Evolutionary conservation across 2,888 invertebrate genomes (phyloP).

Genomic region (Melikaiella ostensackeni): DNA sequence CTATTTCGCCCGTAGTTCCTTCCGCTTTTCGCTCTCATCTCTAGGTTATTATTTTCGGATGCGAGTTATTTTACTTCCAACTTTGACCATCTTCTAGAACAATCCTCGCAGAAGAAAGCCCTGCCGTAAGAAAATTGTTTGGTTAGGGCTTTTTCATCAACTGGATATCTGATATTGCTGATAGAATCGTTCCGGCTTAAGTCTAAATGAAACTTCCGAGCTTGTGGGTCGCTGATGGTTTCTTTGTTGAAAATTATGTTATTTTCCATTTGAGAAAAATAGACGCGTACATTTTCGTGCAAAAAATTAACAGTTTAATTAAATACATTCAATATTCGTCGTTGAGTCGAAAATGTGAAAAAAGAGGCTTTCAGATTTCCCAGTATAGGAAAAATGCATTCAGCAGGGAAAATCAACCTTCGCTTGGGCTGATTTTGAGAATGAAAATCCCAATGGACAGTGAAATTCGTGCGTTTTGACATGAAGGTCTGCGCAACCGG

Average conservation of each 20-base stretch:
- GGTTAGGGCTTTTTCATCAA: constrained; percentile 19
- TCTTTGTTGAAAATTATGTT: background rate
- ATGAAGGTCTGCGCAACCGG: constrained; percentile 52
- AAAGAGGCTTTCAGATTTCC: background rate
- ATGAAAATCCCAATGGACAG: constrained; percentile 40
- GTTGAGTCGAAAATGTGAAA: background rate
- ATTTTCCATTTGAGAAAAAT: background rate
- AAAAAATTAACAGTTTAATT: background rate
- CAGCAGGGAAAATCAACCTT: constrained; percentile 14
- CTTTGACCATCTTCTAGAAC: constrained; percentile 1
- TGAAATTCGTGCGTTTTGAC: constrained; percentile 60
- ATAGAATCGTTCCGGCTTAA: background rate
- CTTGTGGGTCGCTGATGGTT: background rate
- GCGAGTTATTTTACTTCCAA: background rate
- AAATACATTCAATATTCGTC: background rate
- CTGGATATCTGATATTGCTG: constrained; percentile 16
- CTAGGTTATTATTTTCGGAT: constrained; percentile 4
- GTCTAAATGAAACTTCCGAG: background rate
- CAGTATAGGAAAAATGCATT: background rate
- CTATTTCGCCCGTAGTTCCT: background rate
- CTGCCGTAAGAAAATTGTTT: background rate
- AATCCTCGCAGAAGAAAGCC: background rate
- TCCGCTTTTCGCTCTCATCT: background rate
- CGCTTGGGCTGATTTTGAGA: constrained; percentile 15
- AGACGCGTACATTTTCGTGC: too few species aligned